Evolutionary conservation across 1,140 invertebrate genomes (phyloP).

Genomic region (Brachionus plicatilis): DNA sequence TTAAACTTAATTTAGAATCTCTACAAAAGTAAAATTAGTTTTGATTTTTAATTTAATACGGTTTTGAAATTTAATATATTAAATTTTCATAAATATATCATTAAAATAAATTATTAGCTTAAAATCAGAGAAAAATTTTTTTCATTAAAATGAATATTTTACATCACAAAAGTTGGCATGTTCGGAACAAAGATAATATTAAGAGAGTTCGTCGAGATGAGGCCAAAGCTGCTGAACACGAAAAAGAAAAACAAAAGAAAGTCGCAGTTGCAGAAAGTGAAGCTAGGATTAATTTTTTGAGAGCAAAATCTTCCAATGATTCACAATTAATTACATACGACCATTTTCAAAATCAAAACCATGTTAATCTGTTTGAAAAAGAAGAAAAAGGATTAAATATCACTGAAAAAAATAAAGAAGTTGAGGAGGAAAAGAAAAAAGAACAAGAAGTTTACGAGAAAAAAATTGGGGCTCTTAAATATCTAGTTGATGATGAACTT

Average conservation of each 20-base stretch:
- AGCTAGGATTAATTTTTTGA: slow-evolving; percentile 70
- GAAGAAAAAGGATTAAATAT: slow-evolving; percentile 64
- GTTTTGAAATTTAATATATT: background rate
- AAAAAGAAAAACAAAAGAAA: slow-evolving; percentile 65
- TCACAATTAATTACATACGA: slow-evolving; percentile 24
- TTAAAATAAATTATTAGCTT: background rate
- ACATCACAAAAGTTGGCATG: slow-evolving; percentile 78
- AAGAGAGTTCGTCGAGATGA: slow-evolving; percentile 90
- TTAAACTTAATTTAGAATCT: background rate
- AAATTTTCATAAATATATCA: background rate
- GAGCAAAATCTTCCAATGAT: slow-evolving; percentile 59
- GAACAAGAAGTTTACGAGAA: slow-evolving; percentile 95
- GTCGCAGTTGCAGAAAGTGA: slow-evolving; percentile 77
- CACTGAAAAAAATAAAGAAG: slow-evolving; percentile 67
- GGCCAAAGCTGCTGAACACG: slow-evolving; percentile 83
- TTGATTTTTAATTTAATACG: background rate
- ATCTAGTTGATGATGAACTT: slow-evolving; percentile 62
- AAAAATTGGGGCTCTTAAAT: slow-evolving; percentile 89
- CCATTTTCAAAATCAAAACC: slow-evolving; percentile 52
- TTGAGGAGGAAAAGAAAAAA: slow-evolving; percentile 81
- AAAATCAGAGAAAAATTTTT: background rate
- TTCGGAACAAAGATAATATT: slow-evolving; percentile 95
- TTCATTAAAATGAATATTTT: slow-evolving; percentile 38
- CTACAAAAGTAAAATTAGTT: background rate
- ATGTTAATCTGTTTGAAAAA: slow-evolving; percentile 86